Evolutionary conservation across 1,140 invertebrate species (phyloP).

Genomic region (Magallana gigas): DNA sequence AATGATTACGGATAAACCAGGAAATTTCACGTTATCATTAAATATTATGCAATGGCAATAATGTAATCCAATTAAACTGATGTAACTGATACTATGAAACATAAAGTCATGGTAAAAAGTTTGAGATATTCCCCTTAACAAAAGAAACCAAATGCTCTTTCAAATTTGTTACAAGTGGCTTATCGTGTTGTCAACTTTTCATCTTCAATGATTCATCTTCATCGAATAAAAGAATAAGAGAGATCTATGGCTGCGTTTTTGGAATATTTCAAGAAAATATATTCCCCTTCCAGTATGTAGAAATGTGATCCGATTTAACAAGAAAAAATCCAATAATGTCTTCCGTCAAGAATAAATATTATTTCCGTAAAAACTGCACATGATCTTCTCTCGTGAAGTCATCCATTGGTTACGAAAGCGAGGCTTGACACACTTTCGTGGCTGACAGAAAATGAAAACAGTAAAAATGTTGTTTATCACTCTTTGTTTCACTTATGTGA

Average conservation of each 20-base stretch:
- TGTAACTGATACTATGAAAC: background rate
- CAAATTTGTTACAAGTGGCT: background rate
- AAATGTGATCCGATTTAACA: too few relatives aligned
- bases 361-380: conserved; percentile 40
- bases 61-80: background rate
- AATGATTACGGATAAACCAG: background rate
- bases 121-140: background rate
- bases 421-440: conserved; percentile 56
- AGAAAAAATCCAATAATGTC: background rate
- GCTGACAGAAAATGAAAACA: conserved; percentile 40
- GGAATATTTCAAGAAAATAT: too few relatives aligned
- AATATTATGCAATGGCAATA: background rate
- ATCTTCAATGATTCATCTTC: background rate
- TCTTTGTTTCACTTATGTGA: background rate
- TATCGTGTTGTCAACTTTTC: background rate
- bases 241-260: too few relatives aligned
- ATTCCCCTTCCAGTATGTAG: too few relatives aligned
- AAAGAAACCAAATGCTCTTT: background rate
- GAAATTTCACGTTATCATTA: background rate
- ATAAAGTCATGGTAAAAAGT: background rate
- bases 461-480: background rate
- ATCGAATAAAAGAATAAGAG: background rate
- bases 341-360: background rate
- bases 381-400: conserved; percentile 56
- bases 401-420: conserved; percentile 57